Conservation (phyloP, 2,797 vertebrate species). For the Dryobates pubescens region DNA sequence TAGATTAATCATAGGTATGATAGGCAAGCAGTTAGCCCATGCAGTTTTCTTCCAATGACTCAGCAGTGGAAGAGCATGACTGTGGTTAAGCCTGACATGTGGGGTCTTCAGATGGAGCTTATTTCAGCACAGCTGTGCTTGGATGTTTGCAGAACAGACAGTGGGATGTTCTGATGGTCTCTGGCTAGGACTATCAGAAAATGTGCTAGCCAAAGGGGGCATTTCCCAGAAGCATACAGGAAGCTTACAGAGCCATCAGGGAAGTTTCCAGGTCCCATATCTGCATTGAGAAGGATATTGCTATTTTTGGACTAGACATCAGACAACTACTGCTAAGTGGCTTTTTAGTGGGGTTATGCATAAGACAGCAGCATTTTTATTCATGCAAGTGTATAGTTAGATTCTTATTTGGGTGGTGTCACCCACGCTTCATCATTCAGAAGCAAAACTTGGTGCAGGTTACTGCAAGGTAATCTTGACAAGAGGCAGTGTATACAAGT, state of each 20-base stretch:
- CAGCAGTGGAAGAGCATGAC: accelerated
- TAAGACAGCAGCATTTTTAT: background rate
- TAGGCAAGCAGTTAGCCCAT: background rate
- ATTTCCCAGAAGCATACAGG: background rate
- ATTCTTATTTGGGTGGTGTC: background rate
- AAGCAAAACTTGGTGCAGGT: background rate
- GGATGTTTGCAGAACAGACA: background rate
- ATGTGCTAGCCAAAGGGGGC: background rate
- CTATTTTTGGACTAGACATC: background rate
- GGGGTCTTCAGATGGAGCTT: accelerated
- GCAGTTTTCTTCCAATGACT: background rate
- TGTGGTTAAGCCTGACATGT: accelerated
- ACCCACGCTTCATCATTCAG: background rate
- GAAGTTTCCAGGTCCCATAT: background rate
- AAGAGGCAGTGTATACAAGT: background rate
- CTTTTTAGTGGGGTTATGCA: background rate
- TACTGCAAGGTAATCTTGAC: background rate
- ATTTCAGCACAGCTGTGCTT: background rate
- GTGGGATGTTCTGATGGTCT: background rate
- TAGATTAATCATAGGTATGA: accelerated
- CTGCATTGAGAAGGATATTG: background rate
- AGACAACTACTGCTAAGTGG: background rate
- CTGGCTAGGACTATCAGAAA: background rate
- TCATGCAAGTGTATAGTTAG: background rate
- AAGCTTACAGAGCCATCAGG: background rate